Percentiles rank a stretch among this genome's conserved stretches.
phyloP scores from a whole-genome alignment of 2,888 invertebrate species.

The Aromia moschata region DNA sequence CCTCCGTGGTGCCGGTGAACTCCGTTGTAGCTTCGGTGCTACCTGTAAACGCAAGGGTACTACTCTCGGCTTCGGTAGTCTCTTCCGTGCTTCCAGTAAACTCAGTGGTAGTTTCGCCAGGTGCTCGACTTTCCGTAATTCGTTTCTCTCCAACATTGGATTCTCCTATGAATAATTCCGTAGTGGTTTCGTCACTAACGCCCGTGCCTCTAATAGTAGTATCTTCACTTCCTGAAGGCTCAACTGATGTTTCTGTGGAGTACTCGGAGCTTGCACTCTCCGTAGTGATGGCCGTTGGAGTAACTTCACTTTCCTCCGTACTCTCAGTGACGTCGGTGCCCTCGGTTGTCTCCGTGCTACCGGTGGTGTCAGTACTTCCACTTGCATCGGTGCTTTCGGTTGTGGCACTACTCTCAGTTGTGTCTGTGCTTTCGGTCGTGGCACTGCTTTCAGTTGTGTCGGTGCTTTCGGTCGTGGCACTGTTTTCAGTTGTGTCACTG shows the following conservation, averaged over 20 bases:
- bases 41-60: slow-evolving; percentile 19
- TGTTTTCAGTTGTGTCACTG: too few relatives aligned
- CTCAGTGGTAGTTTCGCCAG: slow-evolving; percentile 36
- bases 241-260: slow-evolving; percentile 23
- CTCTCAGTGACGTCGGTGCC: slow-evolving; percentile 30
- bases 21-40: slow-evolving; percentile 30
- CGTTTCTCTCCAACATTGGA: slow-evolving; percentile 11
- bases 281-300: slow-evolving; percentile 15
- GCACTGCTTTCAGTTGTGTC: slow-evolving; percentile 18
- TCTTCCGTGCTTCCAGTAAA: slow-evolving; percentile 20
- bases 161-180: slow-evolving; percentile 28
- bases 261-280: slow-evolving; percentile 31
- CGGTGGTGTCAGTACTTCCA: slow-evolving; percentile 41
- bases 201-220: slow-evolving; percentile 29
- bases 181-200: slow-evolving; percentile 35
- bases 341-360: slow-evolving; percentile 30
- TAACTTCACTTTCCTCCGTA: slow-evolving; percentile 34
- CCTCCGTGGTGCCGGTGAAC: slow-evolving; percentile 25
- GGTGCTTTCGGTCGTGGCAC: too few relatives aligned
- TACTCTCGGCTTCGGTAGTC: slow-evolving; percentile 9
- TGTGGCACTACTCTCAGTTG: slow-evolving; percentile 25
- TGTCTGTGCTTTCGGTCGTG: slow-evolving; percentile 31
- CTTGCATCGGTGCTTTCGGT: slow-evolving; percentile 37
- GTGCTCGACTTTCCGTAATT: slow-evolving; percentile 18
- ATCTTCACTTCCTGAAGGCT: slow-evolving; percentile 12